Evolutionary conservation across 2,113 vertebrate genomes (phyloP), one percentile per base, ranked within the genome.

Genomic region (Phodopus roborovskii): DNA sequence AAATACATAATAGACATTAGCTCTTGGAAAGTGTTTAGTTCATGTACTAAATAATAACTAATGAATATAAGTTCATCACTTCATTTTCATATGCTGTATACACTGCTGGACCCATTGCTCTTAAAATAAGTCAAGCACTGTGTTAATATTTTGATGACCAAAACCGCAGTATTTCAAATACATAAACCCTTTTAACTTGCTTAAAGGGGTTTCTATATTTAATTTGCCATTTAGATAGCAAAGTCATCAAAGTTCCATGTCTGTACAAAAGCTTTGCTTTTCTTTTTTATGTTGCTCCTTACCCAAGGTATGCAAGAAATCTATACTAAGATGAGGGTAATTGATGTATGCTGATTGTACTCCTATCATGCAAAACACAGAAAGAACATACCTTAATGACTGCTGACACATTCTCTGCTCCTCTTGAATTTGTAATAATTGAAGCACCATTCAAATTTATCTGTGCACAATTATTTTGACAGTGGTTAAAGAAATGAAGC

Each of bases 151-250:
- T 88, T 88, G 36, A 90, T 92, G 93, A 88, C 86, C 92, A 94
- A 96, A 96, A 85, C 20, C 28, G 71, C 84, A 96, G 87, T 95
- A 93, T 94, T 96, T 97, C 33, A 96, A 96, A 89, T 95, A 86
- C 81, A 74, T 39, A 96, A 48, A 96, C 53, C 50, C 30, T 71
- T 89, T 94, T 42, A 78, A 56, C 53, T 56, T 56, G 53, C 53
- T 62, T 24, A 73, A 73, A 73, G n/a, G 36, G 33, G 7, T 73
- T 73, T 62, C 85, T 11, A 92, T 94, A 66, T 77, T 95, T 95
- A 62, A 64, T 83, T 94, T 92, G 19, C 56, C 60, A n/a, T 83
- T 85, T 95, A 95, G 64, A 82, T 68, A 82, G 30, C 39, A 91
- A 50, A 79, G 85, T 94, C 73, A 82, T 95, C 73, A 60, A 53